Percentiles rank a stretch among this genome's conserved stretches.
Conservation (phyloP, 2,113 vertebrate species). For the Caretta caretta region DNA sequence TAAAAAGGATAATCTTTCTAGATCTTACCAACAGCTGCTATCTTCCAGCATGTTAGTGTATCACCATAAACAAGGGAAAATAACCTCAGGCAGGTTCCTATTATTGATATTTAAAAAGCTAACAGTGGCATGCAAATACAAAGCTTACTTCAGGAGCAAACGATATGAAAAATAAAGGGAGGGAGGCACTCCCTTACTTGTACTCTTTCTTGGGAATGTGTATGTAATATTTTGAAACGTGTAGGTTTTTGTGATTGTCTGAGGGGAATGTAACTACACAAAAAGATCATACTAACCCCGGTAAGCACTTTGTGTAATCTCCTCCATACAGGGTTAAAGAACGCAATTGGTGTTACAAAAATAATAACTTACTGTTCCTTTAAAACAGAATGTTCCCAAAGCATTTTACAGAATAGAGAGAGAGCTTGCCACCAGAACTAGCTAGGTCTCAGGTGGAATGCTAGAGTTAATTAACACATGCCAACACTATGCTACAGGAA, state of each 20-base stretch:
- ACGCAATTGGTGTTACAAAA: neutral
- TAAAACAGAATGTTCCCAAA: neutral
- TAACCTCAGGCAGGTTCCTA: neutral
- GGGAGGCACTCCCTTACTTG: neutral
- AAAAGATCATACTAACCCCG: neutral
- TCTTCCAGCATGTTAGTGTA: neutral
- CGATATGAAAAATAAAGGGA: neutral
- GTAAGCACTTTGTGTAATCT: neutral
- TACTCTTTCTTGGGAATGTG: neutral
- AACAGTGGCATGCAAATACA: neutral
- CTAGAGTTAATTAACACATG: neutral
- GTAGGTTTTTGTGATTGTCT: neutral
- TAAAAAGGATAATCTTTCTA: neutral
- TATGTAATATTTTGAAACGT: neutral
- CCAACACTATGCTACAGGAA: neutral
- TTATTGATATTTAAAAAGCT: neutral
- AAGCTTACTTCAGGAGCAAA: neutral
- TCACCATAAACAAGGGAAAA: neutral
- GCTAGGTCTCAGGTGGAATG: neutral
- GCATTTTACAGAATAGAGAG: neutral
- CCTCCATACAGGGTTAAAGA: neutral
- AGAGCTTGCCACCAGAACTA: neutral
- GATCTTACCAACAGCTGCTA: neutral
- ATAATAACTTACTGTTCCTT: neutral
- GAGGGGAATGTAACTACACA: neutral